phyloP scores from a whole-genome alignment of 92 coral and sea anemone genomes.

The Epizoanthus illoricatus region DNA sequence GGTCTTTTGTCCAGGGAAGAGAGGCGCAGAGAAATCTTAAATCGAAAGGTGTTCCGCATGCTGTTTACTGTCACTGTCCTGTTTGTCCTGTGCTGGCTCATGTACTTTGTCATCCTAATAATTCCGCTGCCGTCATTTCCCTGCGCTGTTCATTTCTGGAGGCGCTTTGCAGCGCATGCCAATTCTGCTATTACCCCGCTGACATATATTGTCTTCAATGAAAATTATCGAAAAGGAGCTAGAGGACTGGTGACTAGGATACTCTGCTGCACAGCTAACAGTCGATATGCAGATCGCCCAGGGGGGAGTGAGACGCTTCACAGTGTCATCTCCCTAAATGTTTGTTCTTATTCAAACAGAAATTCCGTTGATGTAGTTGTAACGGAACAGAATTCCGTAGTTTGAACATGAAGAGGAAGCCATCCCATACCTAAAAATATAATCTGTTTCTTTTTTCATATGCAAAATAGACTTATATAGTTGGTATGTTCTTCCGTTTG shows the following conservation, averaged over 20 bases:
- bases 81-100: not conserved
- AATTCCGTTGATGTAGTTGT: too few species aligned
- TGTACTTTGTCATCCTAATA: not conserved
- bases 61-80: not conserved
- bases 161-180: slow-evolving; percentile 8
- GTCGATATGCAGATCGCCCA: too few species aligned
- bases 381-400: too few species aligned
- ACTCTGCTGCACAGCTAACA: too few species aligned
- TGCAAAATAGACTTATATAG: too few species aligned
- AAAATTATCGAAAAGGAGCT: not conserved
- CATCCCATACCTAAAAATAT: too few species aligned
- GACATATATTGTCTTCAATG: not conserved
- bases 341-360: too few species aligned
- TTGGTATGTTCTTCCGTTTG: too few species aligned
- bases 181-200: slow-evolving; percentile 13
- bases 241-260: not conserved
- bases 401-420: too few species aligned
- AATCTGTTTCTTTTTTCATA: too few species aligned
- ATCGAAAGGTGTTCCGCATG: slow-evolving; percentile 9
- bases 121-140: not conserved
- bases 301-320: too few species aligned
- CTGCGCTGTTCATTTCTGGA: slow-evolving; percentile 18
- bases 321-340: too few species aligned
- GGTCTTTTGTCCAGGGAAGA: not conserved
- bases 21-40: not conserved